A percentile compares a stretch with the other conserved stretches of the same genome.
Evolutionary conservation across 2,113 vertebrate genomes (phyloP).

Genomic region (Glaucomys volans): DNA sequence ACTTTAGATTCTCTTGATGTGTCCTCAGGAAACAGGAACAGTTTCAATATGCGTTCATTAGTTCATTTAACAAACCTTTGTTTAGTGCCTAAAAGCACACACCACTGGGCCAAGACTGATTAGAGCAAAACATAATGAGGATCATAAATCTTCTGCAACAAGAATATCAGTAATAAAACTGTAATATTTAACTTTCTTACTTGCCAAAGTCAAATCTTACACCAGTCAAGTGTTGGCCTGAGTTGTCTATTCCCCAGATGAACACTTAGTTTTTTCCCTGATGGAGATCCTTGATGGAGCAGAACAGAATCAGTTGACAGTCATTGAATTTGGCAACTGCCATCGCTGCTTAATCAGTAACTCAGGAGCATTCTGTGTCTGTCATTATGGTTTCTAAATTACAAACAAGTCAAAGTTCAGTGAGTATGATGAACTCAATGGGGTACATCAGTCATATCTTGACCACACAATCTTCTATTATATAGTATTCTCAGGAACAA

Average conservation of each 20-base stretch:
- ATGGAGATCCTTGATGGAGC: not conserved
- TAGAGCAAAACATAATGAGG: slow-evolving; percentile 38
- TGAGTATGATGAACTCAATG: slow-evolving; percentile 5
- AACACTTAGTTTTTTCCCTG: slow-evolving; percentile 38
- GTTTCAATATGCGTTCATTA: slow-evolving; percentile 3
- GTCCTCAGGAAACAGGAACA: not conserved
- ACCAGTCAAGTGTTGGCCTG: not conserved
- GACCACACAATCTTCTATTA: not conserved
- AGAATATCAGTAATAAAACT: not conserved
- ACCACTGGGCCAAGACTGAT: not conserved
- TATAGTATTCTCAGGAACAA: not conserved
- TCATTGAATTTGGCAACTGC: slow-evolving; percentile 38
- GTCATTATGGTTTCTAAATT: slow-evolving; percentile 55
- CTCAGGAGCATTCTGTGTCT: slow-evolving; percentile 53
- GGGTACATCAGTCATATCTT: not conserved
- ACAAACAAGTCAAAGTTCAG: slow-evolving; percentile 49
- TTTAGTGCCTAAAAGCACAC: slow-evolving; percentile 6
- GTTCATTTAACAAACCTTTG: not conserved
- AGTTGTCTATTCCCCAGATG: slow-evolving; percentile 30
- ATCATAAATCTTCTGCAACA: not conserved
- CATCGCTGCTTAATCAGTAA: slow-evolving; percentile 55
- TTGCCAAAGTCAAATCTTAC: slow-evolving; percentile 23
- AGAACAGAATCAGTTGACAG: slow-evolving; percentile 43
- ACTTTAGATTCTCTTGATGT: not conserved
- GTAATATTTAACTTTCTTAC: not conserved